phyloP scores from a whole-genome alignment of 2,888 invertebrate genomes.

The Nebria salina region DNA sequence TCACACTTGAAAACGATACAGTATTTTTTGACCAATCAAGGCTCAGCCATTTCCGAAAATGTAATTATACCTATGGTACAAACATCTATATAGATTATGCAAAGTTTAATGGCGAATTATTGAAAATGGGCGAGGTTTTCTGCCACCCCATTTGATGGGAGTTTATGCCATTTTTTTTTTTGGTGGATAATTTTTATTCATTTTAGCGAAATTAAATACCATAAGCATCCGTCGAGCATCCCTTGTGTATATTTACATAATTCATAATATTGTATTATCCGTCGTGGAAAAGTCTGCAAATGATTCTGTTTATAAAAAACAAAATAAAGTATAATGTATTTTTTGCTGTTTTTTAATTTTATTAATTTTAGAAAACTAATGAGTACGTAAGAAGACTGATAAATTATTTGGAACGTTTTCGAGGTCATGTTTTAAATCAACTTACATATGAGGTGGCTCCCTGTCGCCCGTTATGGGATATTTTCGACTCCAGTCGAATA shows the following conservation, averaged over 20 bases:
- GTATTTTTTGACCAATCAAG: conserved; percentile 78
- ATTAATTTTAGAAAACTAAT: conserved; percentile 56
- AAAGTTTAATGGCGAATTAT: no score
- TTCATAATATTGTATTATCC: background rate
- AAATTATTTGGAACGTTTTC: conserved; percentile 74
- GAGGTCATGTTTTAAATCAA: conserved; percentile 72
- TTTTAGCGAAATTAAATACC: no score
- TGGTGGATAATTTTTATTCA: no score
- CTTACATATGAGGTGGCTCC: conserved; percentile 73
- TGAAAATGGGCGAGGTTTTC: no score
- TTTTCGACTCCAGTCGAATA: conserved; percentile 72
- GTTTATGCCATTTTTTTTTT: no score
- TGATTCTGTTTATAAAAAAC: background rate
- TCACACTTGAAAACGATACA: conserved; percentile 81
- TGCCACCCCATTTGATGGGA: no score
- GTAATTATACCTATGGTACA: conserved; percentile 60
- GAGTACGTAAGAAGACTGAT: conserved; percentile 69
- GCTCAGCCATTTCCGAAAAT: conserved; percentile 75
- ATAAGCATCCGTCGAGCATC: no score
- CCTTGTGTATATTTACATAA: no score
- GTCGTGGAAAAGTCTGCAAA: background rate
- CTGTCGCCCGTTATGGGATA: conserved; percentile 77
- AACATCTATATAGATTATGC: no score
- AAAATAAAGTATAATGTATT: background rate
- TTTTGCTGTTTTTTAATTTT: conserved; percentile 14